Evolutionary conservation across 1,140 invertebrate genomes (phyloP).

Genomic region (Euwallacea similis): DNA sequence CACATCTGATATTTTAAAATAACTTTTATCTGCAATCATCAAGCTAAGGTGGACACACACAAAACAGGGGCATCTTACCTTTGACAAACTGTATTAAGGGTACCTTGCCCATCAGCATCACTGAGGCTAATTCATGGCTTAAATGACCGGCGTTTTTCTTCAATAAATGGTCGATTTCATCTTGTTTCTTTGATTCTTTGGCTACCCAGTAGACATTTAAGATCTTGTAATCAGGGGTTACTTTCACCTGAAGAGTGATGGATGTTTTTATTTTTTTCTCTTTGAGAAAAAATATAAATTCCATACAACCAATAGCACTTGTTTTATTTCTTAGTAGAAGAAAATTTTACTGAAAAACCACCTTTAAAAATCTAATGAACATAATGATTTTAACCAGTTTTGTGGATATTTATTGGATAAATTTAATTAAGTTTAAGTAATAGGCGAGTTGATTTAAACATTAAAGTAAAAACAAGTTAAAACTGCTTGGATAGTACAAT

Average conservation of each 20-base stretch:
- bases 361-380: too few species aligned
- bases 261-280: too few species aligned
- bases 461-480: too few species aligned
- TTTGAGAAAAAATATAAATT: too few species aligned
- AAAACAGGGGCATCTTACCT: conserved; percentile 51
- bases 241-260: conserved; percentile 56
- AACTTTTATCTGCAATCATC: conserved; percentile 58
- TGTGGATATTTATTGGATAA: too few species aligned
- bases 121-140: conserved; percentile 68
- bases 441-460: too few species aligned
- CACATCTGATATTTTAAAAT: conserved; percentile 57
- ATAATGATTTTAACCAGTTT: too few species aligned
- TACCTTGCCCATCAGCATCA: conserved; percentile 69
- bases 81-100: conserved; percentile 72
- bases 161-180: conserved; percentile 59
- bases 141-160: conserved; percentile 59
- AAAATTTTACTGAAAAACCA: background rate
- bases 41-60: background rate
- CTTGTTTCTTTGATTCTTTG: conserved; percentile 55
- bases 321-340: background rate
- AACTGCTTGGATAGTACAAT: too few species aligned
- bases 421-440: too few species aligned
- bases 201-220: conserved; percentile 72
- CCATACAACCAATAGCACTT: background rate
- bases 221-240: conserved; percentile 64